These are phyloP conservation scores for Enteromius paludinosus DNA, from an alignment of 2,797 vertebrate genomes.

Conservation along the genomic window DNA sequence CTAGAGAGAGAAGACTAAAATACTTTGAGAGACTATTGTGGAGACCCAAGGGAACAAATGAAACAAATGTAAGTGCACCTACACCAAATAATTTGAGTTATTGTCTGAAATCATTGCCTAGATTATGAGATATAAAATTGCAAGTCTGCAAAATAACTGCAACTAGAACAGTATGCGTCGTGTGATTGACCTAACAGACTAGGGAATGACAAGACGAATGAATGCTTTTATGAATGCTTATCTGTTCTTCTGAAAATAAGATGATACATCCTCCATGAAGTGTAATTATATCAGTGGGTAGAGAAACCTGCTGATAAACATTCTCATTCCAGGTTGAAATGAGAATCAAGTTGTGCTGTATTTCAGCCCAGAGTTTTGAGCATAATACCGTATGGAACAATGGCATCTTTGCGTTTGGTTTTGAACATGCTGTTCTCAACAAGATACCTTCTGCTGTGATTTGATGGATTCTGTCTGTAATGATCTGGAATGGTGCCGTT, in stretches of 20 bases:
- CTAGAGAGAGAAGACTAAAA: not conserved
- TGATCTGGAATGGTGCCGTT: not conserved
- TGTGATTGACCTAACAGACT: slow-evolving; percentile 39
- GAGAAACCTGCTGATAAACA: slow-evolving; percentile 56
- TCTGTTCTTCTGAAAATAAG: slow-evolving; percentile 48
- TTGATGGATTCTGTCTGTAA: slow-evolving; percentile 43
- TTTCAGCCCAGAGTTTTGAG: slow-evolving; percentile 37
- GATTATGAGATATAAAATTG: slow-evolving; percentile 5
- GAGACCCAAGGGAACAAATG: not conserved
- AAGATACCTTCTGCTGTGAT: slow-evolving; percentile 46
- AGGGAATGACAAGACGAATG: slow-evolving; percentile 56
- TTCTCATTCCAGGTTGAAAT: slow-evolving; percentile 62
- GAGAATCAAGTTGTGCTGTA: slow-evolving; percentile 53
- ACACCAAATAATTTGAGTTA: not conserved
- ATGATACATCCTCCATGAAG: slow-evolving; percentile 61
- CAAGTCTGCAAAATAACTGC: slow-evolving; percentile 18
- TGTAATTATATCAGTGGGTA: slow-evolving; percentile 67
- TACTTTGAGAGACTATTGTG: not conserved
- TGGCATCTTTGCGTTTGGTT: slow-evolving; percentile 58
- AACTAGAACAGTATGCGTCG: slow-evolving; percentile 6
- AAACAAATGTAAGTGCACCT: not conserved
- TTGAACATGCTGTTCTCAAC: slow-evolving; percentile 52
- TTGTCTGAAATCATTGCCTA: slow-evolving; percentile 1
- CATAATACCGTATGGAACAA: slow-evolving; percentile 61
- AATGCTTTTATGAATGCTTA: slow-evolving; percentile 51